Evolutionary conservation across 37 sponge, comb jelly and placozoan species (phyloP).

Genomic region (Chondrilla cf. caribensis): DNA sequence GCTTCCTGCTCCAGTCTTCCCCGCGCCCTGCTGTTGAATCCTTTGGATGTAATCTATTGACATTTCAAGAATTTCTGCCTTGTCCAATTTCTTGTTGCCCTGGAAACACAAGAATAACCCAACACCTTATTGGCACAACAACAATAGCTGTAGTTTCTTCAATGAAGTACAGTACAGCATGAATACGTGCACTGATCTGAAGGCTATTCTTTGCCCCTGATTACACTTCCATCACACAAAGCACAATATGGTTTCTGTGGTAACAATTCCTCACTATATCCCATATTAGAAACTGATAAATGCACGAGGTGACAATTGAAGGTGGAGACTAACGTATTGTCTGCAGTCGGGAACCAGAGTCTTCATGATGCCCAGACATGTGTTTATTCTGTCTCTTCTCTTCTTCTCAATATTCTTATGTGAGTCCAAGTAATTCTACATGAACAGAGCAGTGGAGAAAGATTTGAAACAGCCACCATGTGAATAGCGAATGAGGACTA

Average conservation of each 20-base stretch:
- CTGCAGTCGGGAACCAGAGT: constrained; percentile 75
- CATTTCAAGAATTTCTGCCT: constrained; percentile 91
- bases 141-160: too few relatives aligned
- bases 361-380: constrained; percentile 55
- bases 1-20: background rate
- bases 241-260: too few relatives aligned
- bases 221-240: too few relatives aligned
- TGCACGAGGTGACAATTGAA: too few relatives aligned
- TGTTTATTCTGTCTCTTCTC: constrained; percentile 79
- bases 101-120: background rate
- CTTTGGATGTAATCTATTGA: constrained; percentile 72
- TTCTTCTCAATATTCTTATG: constrained; percentile 92
- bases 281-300: too few relatives aligned
- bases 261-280: too few relatives aligned
- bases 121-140: background rate
- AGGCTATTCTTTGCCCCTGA: too few relatives aligned
- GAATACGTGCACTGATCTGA: too few relatives aligned
- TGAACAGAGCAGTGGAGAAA: background rate
- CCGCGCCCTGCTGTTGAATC: constrained; percentile 49
- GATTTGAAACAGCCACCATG: background rate
- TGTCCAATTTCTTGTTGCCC: constrained; percentile 87
- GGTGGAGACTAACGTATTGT: constrained; percentile 62
- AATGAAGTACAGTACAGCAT: too few relatives aligned
- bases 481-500: too few relatives aligned
- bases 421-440: constrained; percentile 81